A percentile compares a stretch with the other conserved stretches of the same genome.
Conservation (phyloP, 2,888 invertebrate species). For the Glyphotaelius pellucidus region DNA sequence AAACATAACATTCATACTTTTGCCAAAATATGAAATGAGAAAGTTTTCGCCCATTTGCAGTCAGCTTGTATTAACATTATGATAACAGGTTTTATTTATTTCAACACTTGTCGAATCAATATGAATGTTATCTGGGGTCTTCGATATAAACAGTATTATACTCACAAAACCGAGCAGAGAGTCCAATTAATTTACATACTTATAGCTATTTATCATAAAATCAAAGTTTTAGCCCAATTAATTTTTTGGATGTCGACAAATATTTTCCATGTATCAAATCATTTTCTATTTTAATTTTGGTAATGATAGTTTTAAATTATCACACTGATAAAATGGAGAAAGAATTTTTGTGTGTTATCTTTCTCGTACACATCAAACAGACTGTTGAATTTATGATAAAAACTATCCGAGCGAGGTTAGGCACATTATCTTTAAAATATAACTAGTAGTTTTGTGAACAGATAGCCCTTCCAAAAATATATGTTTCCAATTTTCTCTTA, state of each 20-base stretch:
- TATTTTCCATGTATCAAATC: too few relatives aligned
- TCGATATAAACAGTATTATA: neutral
- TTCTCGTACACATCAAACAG: neutral
- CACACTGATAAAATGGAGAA: neutral
- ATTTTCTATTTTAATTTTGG: too few relatives aligned
- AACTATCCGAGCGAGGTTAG: neutral
- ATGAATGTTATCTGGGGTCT: neutral
- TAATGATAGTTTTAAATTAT: neutral
- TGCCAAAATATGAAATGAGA: neutral
- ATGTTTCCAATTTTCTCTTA: too few relatives aligned
- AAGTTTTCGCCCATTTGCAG: neutral
- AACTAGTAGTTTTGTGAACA: too few relatives aligned
- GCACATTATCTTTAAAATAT: neutral
- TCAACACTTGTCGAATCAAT: neutral
- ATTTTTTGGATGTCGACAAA: too few relatives aligned
- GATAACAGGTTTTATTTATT: neutral
- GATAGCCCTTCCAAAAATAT: too few relatives aligned
- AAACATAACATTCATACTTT: neutral
- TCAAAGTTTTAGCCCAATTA: too few relatives aligned
- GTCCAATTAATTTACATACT: too few relatives aligned
- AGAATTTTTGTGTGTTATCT: too few relatives aligned
- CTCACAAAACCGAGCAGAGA: neutral
- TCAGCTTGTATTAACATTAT: neutral
- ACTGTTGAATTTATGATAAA: neutral
- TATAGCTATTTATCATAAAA: too few relatives aligned